These are phyloP conservation scores for Balearica regulorum DNA, from an alignment of 2,797 vertebrate genomes.

Conservation along the genomic window DNA sequence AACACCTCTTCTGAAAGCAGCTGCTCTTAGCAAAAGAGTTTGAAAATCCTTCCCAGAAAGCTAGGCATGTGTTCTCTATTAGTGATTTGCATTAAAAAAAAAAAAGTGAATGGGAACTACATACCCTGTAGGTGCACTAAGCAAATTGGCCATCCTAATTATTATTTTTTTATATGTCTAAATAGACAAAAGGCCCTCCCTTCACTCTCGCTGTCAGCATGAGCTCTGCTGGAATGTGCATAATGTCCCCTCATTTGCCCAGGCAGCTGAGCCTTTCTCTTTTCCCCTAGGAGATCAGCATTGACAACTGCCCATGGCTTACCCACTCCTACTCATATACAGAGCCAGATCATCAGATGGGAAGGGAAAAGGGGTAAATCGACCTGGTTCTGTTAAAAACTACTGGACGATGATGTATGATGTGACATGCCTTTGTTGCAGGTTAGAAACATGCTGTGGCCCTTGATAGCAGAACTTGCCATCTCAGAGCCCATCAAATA, in stretches of 20 bases:
- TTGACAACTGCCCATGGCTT: constrained; percentile 19
- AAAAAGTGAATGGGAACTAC: neutral
- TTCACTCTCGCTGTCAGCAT: neutral
- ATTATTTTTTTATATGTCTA: constrained; percentile 67
- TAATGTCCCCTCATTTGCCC: constrained; percentile 29
- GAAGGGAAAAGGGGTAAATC: neutral
- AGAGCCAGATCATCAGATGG: neutral
- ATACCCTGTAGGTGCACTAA: constrained; percentile 42
- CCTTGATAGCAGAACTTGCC: neutral
- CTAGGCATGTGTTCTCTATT: neutral
- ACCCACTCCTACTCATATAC: neutral
- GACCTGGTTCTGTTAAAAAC: neutral
- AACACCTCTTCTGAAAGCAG: neutral
- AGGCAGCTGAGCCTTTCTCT: constrained; percentile 28
- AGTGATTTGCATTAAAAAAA: neutral
- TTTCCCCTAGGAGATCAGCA: neutral
- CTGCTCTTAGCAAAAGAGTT: neutral
- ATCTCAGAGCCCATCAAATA: neutral
- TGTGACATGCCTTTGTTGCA: neutral
- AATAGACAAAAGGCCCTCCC: constrained; percentile 54
- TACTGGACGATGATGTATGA: rapidly evolving
- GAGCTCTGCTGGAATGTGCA: constrained; percentile 45
- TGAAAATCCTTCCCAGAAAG: constrained; percentile 21
- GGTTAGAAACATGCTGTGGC: neutral
- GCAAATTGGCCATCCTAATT: constrained; percentile 64